Evolutionary conservation across 2,113 vertebrate species (phyloP).

Genomic region (Falcunculus frontatus): DNA sequence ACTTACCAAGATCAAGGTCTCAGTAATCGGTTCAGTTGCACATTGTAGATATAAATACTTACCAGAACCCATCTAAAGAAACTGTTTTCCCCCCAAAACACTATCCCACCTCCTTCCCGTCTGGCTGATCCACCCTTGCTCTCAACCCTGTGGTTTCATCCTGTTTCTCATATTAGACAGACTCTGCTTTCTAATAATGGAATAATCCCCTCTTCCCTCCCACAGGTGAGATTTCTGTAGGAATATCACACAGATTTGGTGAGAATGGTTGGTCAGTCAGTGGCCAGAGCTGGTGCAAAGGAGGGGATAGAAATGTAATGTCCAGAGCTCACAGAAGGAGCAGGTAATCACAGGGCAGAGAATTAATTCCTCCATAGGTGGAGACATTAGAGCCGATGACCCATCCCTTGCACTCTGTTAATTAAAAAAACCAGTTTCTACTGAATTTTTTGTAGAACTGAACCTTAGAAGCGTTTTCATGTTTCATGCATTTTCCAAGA

Average conservation of each 20-base stretch:
- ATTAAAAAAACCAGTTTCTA: neutral
- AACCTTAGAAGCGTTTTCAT: neutral
- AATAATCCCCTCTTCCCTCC: fast-evolving
- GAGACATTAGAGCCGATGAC: neutral
- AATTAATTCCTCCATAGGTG: neutral
- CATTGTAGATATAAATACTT: neutral
- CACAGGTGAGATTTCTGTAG: neutral
- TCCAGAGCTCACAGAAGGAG: neutral
- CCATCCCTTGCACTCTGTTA: neutral
- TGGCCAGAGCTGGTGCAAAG: neutral
- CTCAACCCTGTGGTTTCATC: neutral
- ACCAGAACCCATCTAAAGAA: neutral
- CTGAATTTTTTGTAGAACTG: neutral
- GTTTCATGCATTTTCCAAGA: neutral
- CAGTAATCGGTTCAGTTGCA: neutral
- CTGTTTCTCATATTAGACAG: neutral
- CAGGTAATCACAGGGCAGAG: neutral
- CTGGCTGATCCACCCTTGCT: neutral
- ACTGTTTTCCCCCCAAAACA: neutral
- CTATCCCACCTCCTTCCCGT: neutral
- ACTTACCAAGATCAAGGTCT: neutral
- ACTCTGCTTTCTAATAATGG: neutral
- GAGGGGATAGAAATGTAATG: neutral
- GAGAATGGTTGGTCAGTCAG: too few species aligned
- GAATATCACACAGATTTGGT: neutral